Conservation (phyloP, 2,113 vertebrate genomes). For the Vidua macroura region DNA sequence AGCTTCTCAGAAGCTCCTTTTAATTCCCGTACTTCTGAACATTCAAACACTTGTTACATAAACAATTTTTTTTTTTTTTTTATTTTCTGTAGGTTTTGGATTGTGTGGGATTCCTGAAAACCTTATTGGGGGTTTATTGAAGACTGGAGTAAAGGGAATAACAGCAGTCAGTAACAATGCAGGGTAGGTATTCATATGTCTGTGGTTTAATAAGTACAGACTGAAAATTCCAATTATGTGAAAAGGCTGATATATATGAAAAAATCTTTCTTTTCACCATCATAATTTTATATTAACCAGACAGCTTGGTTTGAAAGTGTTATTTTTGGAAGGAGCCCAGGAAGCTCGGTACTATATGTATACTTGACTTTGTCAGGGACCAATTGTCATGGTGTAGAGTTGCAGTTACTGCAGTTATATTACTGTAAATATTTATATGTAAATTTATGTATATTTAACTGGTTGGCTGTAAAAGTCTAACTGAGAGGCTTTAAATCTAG, state of each 20-base stretch:
- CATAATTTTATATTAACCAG: not conserved
- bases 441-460: not conserved
- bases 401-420: not conserved
- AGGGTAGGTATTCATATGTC: slow-evolving; percentile 78
- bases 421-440: not conserved
- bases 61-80: not conserved
- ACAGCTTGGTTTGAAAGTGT: not conserved
- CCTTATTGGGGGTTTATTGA: slow-evolving; percentile 90
- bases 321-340: not conserved
- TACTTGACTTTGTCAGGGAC: not conserved
- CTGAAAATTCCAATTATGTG: not conserved
- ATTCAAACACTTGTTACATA: not conserved
- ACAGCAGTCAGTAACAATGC: slow-evolving; percentile 98
- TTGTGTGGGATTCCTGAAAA: slow-evolving; percentile 98
- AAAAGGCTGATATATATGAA: not conserved
- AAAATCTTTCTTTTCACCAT: not conserved
- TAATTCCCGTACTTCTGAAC: not conserved
- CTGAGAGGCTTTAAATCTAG: not conserved
- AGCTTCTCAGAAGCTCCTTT: not conserved
- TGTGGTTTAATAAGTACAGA: not conserved
- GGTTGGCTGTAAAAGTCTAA: not conserved
- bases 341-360: not conserved
- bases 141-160: slow-evolving; percentile 86
- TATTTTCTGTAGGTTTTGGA: slow-evolving; percentile 83
- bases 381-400: not conserved